Evolutionary conservation across 2,113 vertebrate genomes (phyloP).

Genomic region (Ciconia maguari): DNA sequence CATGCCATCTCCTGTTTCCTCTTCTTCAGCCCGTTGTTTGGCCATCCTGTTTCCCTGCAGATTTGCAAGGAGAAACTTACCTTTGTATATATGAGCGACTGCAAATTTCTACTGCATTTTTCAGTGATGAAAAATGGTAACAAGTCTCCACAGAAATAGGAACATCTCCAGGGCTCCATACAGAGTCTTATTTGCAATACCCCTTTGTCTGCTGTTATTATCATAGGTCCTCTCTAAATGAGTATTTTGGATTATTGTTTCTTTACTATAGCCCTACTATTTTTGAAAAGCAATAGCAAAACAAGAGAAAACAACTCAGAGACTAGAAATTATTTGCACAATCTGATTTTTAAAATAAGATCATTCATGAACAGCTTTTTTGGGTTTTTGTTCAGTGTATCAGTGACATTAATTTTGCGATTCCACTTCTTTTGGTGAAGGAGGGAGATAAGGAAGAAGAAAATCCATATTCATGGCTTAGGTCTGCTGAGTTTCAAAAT

Average conservation of each 20-base stretch:
- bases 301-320: neutral
- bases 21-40: neutral
- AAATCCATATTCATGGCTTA: neutral
- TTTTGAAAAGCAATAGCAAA: neutral
- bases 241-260: neutral
- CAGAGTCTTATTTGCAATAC: neutral
- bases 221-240: neutral
- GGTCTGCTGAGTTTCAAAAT: neutral
- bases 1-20: fast-evolving
- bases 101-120: neutral
- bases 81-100: neutral
- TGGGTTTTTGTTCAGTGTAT: neutral
- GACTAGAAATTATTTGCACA: neutral
- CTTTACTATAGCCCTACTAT: neutral
- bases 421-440: neutral
- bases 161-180: neutral
- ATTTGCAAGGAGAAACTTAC: neutral
- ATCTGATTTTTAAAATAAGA: neutral
- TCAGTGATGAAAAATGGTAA: neutral
- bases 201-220: neutral
- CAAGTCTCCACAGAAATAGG: neutral
- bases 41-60: neutral
- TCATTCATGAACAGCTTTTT: neutral
- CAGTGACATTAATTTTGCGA: neutral
- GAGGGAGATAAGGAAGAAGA: neutral